Conservation (phyloP, 2,888 invertebrate species). For the Noctuana brunneofusca region DNA sequence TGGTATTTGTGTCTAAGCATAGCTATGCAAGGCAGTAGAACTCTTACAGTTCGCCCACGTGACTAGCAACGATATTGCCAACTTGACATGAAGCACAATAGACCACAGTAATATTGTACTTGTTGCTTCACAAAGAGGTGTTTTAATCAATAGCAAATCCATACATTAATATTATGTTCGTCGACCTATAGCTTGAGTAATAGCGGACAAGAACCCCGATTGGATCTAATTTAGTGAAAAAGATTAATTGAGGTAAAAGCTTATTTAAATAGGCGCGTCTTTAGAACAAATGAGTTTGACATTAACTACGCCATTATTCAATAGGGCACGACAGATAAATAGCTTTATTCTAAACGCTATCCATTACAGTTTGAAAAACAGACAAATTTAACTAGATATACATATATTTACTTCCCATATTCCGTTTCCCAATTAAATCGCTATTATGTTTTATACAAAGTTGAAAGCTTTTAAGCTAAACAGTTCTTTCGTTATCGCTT, state of each 20-base stretch:
- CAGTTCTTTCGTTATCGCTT: too few relatives aligned
- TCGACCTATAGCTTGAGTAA: slow-evolving; percentile 1
- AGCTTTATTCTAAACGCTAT: background rate
- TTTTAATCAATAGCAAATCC: background rate
- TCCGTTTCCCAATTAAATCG: too few relatives aligned
- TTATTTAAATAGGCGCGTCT: slow-evolving; percentile 8
- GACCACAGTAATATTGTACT: too few relatives aligned
- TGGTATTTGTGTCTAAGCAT: too few relatives aligned
- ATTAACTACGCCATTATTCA: slow-evolving; percentile 7
- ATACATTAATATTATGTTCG: background rate
- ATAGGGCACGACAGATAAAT: background rate
- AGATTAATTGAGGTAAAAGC: slow-evolving; percentile 12
- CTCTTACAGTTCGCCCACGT: too few relatives aligned
- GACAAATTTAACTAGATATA: background rate
- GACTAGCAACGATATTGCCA: too few relatives aligned
- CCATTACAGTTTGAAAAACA: background rate
- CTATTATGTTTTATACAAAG: too few relatives aligned
- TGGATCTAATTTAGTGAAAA: slow-evolving; percentile 5
- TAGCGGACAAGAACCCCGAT: slow-evolving; percentile 5
- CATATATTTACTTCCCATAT: too few relatives aligned
- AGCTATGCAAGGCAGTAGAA: too few relatives aligned
- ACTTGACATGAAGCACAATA: too few relatives aligned
- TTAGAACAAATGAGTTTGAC: slow-evolving; percentile 7
- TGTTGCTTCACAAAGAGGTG: background rate
- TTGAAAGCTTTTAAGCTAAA: too few relatives aligned